These are phyloP conservation scores for Coenonympha arcania DNA, from an alignment of 2,888 invertebrate species.

Conservation along the genomic window DNA sequence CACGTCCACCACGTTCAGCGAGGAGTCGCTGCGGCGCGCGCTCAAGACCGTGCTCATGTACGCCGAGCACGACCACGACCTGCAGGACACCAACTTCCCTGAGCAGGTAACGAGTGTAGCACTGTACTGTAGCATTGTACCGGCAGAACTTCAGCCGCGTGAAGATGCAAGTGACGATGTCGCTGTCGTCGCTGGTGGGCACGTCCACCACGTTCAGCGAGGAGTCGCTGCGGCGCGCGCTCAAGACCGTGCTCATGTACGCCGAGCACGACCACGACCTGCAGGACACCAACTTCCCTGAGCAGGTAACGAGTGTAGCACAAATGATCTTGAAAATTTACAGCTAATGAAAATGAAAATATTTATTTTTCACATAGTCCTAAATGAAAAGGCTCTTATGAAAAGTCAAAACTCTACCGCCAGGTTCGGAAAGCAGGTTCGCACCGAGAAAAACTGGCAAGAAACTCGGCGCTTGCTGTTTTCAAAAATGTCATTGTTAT, in stretches of 20 bases:
- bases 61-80: conserved; percentile 90
- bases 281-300: conserved; percentile 92
- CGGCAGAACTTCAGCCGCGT: conserved; percentile 95
- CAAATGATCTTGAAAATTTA: too few relatives aligned
- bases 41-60: conserved; percentile 96
- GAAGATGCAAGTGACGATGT: conserved; percentile 99
- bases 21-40: conserved; percentile 90
- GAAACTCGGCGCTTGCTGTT: too few relatives aligned
- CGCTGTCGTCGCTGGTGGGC: conserved; percentile 94
- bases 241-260: conserved; percentile 95
- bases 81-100: conserved; percentile 92
- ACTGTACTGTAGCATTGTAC: too few relatives aligned
- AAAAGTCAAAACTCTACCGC: too few relatives aligned
- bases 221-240: conserved; percentile 88
- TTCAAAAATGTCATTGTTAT: too few relatives aligned
- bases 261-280: conserved; percentile 92
- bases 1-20: conserved; percentile 90
- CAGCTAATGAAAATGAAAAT: too few relatives aligned
- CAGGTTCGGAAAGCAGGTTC: too few relatives aligned
- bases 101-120: conserved; percentile 83
- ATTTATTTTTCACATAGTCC: too few relatives aligned
- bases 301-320: conserved; percentile 80
- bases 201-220: conserved; percentile 93
- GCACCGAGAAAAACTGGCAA: too few relatives aligned
- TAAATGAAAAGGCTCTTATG: too few relatives aligned